Conservation (phyloP, 2,888 invertebrate genomes). For the Drosophila mimetica region DNA sequence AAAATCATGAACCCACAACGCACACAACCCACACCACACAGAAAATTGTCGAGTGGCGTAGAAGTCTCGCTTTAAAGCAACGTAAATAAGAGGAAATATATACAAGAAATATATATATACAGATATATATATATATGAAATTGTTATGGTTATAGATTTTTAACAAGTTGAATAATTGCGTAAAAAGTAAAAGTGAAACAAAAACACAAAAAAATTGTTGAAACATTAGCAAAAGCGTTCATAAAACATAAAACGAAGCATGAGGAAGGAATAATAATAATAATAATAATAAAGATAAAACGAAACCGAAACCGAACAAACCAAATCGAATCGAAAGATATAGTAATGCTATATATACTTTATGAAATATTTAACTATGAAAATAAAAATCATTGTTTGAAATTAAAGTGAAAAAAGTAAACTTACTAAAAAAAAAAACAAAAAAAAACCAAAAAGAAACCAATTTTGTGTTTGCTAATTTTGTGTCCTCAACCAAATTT, state of each 20-base stretch:
- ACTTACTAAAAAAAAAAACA: constrained; percentile 46
- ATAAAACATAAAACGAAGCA: constrained; percentile 60
- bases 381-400: constrained; percentile 76
- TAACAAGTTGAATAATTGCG: constrained; percentile 83
- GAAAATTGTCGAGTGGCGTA: constrained; percentile 60
- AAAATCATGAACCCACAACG: constrained; percentile 27
- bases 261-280: constrained; percentile 41
- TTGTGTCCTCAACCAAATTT: constrained; percentile 46
- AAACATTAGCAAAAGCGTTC: constrained; percentile 82
- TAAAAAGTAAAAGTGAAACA: constrained; percentile 71
- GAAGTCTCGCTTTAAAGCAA: constrained; percentile 69
- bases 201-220: constrained; percentile 81
- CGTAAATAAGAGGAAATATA: constrained; percentile 64
- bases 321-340: constrained; percentile 53
- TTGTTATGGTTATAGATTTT: constrained; percentile 82
- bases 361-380: constrained; percentile 77
- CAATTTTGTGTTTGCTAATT: constrained; percentile 77
- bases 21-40: constrained; percentile 45
- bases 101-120: constrained; percentile 51
- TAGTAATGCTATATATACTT: constrained; percentile 74
- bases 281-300: constrained; percentile 53
- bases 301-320: constrained; percentile 41
- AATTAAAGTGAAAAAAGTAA: constrained; percentile 66
- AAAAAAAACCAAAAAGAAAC: constrained; percentile 30
- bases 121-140: constrained; percentile 67